Evolutionary conservation across 2,113 vertebrate genomes (phyloP).

Genomic region (Rhodinocichla rosea): DNA sequence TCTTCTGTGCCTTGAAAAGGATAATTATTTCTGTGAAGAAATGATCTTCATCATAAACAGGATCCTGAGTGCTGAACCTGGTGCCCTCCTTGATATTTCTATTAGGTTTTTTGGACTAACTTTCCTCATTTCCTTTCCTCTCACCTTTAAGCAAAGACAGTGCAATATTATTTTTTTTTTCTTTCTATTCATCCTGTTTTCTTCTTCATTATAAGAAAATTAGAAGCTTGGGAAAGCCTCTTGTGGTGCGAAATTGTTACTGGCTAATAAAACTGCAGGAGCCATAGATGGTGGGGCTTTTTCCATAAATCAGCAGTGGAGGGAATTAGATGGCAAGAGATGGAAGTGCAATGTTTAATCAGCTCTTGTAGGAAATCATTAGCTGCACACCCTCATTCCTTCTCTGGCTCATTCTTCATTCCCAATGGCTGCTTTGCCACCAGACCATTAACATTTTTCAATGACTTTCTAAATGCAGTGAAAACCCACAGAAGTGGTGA

Average conservation of each 20-base stretch:
- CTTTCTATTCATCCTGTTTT: background rate
- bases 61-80: background rate
- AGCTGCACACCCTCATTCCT: conserved; percentile 64
- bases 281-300: background rate
- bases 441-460: conserved; percentile 72
- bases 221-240: conserved; percentile 41
- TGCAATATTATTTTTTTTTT: background rate
- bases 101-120: background rate
- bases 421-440: conserved; percentile 58
- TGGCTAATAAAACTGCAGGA: conserved; percentile 68
- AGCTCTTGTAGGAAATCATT: conserved; percentile 77
- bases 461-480: conserved; percentile 66
- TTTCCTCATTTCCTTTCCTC: background rate
- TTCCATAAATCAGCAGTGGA: conserved; percentile 67
- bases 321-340: conserved; percentile 73
- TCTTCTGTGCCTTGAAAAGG: conserved; percentile 48
- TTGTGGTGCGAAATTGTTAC: conserved; percentile 58
- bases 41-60: conserved; percentile 46
- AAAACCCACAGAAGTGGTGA: conserved; percentile 50
- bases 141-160: background rate
- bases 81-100: conserved; percentile 12
- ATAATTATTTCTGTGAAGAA: conserved; percentile 60
- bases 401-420: conserved; percentile 72
- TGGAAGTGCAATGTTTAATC: conserved; percentile 72
- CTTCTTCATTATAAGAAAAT: conserved; percentile 56